Evolutionary conservation across 1,140 invertebrate species (phyloP).

Genomic region (Trichogramma pretiosum): DNA sequence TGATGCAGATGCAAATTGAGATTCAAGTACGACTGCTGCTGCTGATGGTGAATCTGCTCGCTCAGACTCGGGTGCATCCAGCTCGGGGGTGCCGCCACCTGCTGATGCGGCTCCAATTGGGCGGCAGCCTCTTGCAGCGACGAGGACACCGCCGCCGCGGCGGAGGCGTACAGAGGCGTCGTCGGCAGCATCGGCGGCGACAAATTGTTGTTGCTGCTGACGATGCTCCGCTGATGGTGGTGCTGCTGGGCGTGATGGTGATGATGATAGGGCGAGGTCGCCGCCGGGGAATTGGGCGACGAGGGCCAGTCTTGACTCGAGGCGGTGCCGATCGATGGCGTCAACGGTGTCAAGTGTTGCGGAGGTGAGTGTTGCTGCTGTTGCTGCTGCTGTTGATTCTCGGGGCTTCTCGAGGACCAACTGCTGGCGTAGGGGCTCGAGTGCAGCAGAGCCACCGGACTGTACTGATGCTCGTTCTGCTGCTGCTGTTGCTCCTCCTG

Average conservation of each 20-base stretch:
- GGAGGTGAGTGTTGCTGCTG: not conserved
- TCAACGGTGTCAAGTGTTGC: not conserved
- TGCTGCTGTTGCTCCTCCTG: no score
- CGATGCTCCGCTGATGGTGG: no score
- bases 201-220: constrained; percentile 12
- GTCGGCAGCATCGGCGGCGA: constrained; percentile 14
- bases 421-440: constrained; percentile 40
- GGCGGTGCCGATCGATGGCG: constrained; percentile 5
- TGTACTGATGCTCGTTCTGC: constrained; percentile 38
- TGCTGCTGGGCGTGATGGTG: no score
- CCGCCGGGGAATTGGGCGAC: constrained; percentile 33
- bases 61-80: constrained; percentile 37
- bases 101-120: constrained; percentile 21
- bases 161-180: constrained; percentile 35
- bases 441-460: constrained; percentile 38
- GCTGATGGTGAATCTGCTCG: constrained; percentile 35
- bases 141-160: no score
- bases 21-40: constrained; percentile 39
- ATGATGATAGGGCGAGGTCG: constrained; percentile 22
- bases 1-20: constrained; percentile 42
- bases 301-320: constrained; percentile 39
- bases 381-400: constrained; percentile 22
- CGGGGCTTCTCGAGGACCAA: constrained; percentile 41
- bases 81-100: constrained; percentile 27
- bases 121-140: no score